Evolutionary conservation across 2,888 invertebrate species (phyloP).

Genomic region (Rotaria macrura): DNA sequence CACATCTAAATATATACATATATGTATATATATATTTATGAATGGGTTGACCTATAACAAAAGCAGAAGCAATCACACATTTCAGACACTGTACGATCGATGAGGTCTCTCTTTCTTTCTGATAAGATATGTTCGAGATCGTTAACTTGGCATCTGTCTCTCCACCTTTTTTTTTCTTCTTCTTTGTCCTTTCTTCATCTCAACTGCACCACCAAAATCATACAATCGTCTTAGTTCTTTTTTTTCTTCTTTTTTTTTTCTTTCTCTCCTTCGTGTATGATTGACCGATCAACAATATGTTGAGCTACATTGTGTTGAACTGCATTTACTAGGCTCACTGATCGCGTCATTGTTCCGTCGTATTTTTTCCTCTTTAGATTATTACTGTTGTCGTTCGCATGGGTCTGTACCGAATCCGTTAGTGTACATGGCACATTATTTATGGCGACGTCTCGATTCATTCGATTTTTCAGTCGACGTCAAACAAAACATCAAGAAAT

Average conservation of each 20-base stretch:
- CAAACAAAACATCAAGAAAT: not conserved
- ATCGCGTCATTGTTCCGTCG: not conserved
- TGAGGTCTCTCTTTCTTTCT: not conserved
- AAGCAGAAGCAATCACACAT: not conserved
- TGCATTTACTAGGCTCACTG: not conserved
- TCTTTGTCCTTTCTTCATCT: not conserved
- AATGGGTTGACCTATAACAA: not conserved
- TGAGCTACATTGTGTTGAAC: not conserved
- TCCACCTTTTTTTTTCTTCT: not conserved
- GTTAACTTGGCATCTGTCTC: constrained; percentile 12
- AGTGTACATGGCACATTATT: not conserved
- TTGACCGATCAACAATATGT: not conserved
- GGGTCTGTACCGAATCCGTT: not conserved
- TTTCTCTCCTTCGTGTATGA: not conserved
- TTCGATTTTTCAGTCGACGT: not conserved
- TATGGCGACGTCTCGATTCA: constrained; percentile 3
- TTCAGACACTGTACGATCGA: not conserved
- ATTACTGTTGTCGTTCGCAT: not conserved
- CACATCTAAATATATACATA: too few relatives aligned
- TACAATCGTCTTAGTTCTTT: not conserved
- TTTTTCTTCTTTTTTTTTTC: not conserved
- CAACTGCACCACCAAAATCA: not conserved
- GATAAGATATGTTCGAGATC: constrained; percentile 6
- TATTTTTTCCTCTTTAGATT: not conserved
- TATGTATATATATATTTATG: too few relatives aligned